Evolutionary conservation across 2,797 vertebrate genomes (phyloP), one percentile per base, ranked within the genome.

Genomic region (Percopsis omiscomaycus): DNA sequence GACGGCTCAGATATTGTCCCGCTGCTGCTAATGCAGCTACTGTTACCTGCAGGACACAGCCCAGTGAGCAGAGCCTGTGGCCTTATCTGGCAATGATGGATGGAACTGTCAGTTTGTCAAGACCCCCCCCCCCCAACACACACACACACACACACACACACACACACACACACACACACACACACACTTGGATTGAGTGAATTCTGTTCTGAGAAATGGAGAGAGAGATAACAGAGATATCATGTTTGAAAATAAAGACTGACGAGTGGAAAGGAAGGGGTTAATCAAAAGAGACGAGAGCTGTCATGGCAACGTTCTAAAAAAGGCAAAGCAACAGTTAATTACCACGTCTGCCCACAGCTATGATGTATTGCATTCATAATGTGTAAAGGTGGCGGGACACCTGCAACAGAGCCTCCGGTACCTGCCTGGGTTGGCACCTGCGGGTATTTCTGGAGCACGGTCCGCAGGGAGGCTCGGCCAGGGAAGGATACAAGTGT

Each of bases 271-370:
- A 79, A 73, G 72, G 62, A 78, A 73, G 74, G 63, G 71, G 71
- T 79, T 78, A 64, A 83, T 75, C 69, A 74, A 49, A 71, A 73
- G 69, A 42, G 37, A 54, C 61, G 50, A 60, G 44, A 78, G 80
- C 75, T 84, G 87, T 86, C 86, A 89, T 89, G 81, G 84, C 71
- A 86, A 89, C 79, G 16, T 61, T 79, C 82, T 88, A 88, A 89
- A 89, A 88, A 86, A 79, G 83, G 79, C 75, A 74, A 78, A 77
- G 75, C 84, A 87, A 85, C 82, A 81, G 85, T 83, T 91, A 89
- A 89, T 90, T 89, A 89, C 71, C 89, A 88, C 87, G 79, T 87
- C 84, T 81, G 72, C 86, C 83, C 81, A 88, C 86, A 87, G 78
- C 80, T 82, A 84, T 73, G 79, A 79, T 74, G 73, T 71, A 79